These are phyloP conservation scores for Fringilla coelebs DNA, from an alignment of 2,797 vertebrate species.

Conservation along the genomic window DNA sequence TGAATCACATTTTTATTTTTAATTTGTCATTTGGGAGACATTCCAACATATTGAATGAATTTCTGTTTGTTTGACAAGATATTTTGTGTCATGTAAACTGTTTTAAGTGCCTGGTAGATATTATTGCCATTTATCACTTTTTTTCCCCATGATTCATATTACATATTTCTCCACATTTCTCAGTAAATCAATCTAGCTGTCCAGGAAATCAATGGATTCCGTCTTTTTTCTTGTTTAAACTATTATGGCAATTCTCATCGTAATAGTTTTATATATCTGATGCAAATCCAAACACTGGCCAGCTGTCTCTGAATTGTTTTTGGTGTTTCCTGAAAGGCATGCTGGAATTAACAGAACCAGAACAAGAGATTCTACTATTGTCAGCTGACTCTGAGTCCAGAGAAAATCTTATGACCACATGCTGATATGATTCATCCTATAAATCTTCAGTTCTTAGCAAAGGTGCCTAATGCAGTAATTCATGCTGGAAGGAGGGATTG, in stretches of 20 bases:
- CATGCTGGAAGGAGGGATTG: background rate
- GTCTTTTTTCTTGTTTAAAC: background rate
- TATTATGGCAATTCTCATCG: background rate
- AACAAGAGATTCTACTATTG: background rate
- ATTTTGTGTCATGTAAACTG: background rate
- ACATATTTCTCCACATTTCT: background rate
- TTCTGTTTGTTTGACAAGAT: background rate
- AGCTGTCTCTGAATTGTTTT: background rate
- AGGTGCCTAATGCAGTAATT: background rate
- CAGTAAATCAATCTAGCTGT: background rate
- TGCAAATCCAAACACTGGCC: background rate
- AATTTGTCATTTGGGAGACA: background rate
- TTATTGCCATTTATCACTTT: background rate
- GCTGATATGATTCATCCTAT: background rate
- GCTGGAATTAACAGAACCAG: background rate
- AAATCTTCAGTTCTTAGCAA: background rate
- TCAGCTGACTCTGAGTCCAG: background rate
- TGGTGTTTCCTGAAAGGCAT: background rate
- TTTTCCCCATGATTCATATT: background rate
- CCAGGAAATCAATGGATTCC: background rate
- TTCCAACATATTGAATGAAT: background rate
- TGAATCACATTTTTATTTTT: background rate
- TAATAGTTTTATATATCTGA: background rate
- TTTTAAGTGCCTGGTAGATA: background rate
- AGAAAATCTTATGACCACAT: background rate